phyloP scores from a whole-genome alignment of 1,140 invertebrate genomes.

The Mycetomoellerius zeteki region DNA sequence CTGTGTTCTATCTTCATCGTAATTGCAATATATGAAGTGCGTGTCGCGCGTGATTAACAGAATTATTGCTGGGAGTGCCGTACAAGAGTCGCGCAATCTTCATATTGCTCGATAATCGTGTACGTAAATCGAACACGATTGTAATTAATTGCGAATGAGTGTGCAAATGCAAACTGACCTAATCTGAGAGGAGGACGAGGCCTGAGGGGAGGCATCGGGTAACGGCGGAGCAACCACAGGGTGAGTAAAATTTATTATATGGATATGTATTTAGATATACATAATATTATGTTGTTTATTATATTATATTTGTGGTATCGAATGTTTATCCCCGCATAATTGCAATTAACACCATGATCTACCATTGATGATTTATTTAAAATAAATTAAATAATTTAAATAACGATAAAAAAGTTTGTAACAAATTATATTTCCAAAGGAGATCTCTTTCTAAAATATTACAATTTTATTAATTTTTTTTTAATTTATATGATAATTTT shows the following conservation, averaged over 20 bases:
- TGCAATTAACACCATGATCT: background rate
- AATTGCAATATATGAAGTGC: background rate
- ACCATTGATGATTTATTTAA: background rate
- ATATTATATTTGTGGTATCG: background rate
- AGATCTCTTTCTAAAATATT: background rate
- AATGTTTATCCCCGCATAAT: background rate
- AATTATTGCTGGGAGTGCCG: background rate
- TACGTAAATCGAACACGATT: background rate
- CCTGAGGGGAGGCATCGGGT: background rate
- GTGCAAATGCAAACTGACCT: background rate
- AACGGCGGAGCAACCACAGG: background rate
- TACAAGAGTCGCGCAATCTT: background rate
- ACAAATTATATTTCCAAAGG: background rate
- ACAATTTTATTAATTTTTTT: background rate
- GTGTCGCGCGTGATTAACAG: background rate
- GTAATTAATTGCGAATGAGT: constrained; percentile 24
- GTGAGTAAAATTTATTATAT: constrained; percentile 18
- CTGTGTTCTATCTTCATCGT: background rate
- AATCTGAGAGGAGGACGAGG: background rate
- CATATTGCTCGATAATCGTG: background rate
- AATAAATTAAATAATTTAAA: background rate
- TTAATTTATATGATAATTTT: background rate
- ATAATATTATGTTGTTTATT: background rate
- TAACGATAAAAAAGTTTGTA: background rate
- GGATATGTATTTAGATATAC: background rate